phyloP scores from a whole-genome alignment of 2,113 vertebrate species.

The Drymodes brunneopygia region DNA sequence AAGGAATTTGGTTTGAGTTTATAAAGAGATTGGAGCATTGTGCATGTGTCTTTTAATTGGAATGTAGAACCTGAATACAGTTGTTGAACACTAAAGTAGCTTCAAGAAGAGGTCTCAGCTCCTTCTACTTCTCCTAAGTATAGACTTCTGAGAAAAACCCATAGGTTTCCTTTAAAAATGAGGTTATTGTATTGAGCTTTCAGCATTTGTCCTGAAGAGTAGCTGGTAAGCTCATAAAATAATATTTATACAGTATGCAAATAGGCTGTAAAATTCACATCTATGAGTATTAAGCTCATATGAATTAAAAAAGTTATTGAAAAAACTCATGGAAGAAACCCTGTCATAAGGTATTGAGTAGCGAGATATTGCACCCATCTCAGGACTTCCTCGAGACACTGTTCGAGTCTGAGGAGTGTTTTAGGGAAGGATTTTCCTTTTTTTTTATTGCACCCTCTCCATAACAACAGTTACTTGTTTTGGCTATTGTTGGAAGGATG shows the following conservation, averaged over 20 bases:
- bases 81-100: not conserved
- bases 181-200: not conserved
- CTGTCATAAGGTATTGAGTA: not conserved
- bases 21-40: not conserved
- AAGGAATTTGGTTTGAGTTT: not conserved
- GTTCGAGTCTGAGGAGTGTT: not conserved
- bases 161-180: not conserved
- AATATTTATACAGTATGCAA: not conserved
- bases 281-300: not conserved
- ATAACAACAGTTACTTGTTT: not conserved
- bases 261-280: not conserved
- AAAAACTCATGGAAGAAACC: not conserved
- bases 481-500: not conserved
- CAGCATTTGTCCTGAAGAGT: not conserved
- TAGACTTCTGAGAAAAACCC: not conserved
- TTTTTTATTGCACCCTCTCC: not conserved
- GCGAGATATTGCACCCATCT: not conserved
- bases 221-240: not conserved
- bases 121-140: not conserved
- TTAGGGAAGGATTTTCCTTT: not conserved
- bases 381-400: not conserved
- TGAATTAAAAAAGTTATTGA: not conserved
- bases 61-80: not conserved
- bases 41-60: not conserved
- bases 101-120: not conserved